phyloP scores from a whole-genome alignment of 2,888 invertebrate species.

The Orgyia antiqua region DNA sequence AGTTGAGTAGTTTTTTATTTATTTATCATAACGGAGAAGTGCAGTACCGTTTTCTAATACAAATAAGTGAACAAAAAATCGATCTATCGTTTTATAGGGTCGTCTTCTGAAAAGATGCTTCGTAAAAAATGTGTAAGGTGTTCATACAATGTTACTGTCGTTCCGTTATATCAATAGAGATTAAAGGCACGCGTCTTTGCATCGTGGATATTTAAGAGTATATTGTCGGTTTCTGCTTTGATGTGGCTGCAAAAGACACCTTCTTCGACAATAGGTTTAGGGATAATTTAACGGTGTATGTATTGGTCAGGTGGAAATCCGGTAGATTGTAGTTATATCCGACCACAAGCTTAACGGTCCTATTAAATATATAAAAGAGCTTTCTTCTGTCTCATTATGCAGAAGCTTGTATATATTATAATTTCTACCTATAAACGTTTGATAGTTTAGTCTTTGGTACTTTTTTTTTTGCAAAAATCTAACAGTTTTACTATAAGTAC shows the following conservation, averaged over 20 bases:
- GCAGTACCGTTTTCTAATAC: conserved; percentile 58
- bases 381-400: too few species aligned
- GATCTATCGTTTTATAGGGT: conserved; percentile 66
- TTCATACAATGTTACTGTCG: conserved; percentile 54
- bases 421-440: too few species aligned
- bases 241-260: conserved; percentile 70
- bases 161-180: conserved; percentile 75
- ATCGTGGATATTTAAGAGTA: conserved; percentile 41
- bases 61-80: conserved; percentile 55
- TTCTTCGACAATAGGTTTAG: conserved; percentile 44
- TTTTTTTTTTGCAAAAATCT: too few species aligned
- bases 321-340: conserved; percentile 38
- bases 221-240: conserved; percentile 60
- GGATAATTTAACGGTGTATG: conserved; percentile 47
- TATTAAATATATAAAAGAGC: conserved; percentile 2
- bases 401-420: too few species aligned
- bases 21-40: conserved; percentile 59
- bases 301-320: conserved; percentile 58
- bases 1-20: conserved; percentile 43
- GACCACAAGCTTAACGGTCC: conserved; percentile 37
- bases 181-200: conserved; percentile 71
- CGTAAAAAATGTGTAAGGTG: conserved; percentile 68
- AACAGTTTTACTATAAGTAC: too few species aligned
- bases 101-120: conserved; percentile 40
- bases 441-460: too few species aligned